phyloP scores from a whole-genome alignment of 2,888 invertebrate species.

The Melangyna quadrimaculata region DNA sequence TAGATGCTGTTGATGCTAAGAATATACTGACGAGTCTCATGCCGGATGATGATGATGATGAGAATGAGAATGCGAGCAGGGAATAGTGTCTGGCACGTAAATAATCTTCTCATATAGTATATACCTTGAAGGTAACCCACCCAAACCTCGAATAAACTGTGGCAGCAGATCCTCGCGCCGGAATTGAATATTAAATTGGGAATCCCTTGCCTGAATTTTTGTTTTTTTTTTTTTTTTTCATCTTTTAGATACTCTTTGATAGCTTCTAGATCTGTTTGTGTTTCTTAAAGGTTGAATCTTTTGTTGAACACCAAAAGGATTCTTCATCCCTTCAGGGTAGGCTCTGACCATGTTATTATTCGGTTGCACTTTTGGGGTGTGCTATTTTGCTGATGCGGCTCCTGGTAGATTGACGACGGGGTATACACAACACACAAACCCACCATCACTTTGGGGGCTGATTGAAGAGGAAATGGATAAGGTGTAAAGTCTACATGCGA shows the following conservation, averaged over 20 bases:
- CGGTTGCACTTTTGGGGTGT: slow-evolving; percentile 80
- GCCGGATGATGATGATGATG: slow-evolving; percentile 32
- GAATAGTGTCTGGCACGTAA: slow-evolving; percentile 43
- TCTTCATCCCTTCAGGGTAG: slow-evolving; percentile 67
- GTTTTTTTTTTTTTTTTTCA: background rate
- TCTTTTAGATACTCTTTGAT: slow-evolving; percentile 42
- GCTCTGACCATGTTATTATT: slow-evolving; percentile 78
- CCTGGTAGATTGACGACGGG: slow-evolving; percentile 46
- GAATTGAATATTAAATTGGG: slow-evolving; percentile 68
- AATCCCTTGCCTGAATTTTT: slow-evolving; percentile 64
- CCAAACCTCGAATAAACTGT: slow-evolving; percentile 28
- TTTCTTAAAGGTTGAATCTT: background rate
- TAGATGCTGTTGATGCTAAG: slow-evolving; percentile 54
- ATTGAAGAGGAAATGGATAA: slow-evolving; percentile 64
- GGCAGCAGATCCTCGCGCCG: slow-evolving; percentile 33
- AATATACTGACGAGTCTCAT: slow-evolving; percentile 37
- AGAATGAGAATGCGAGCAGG: slow-evolving; percentile 21
- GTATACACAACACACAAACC: background rate
- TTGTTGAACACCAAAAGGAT: background rate
- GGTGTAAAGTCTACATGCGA: slow-evolving; percentile 70
- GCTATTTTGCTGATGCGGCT: slow-evolving; percentile 35
- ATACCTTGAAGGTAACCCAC: slow-evolving; percentile 70
- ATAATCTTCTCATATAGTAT: slow-evolving; percentile 53
- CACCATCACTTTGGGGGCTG: slow-evolving; percentile 63
- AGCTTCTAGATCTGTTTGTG: slow-evolving; percentile 49